Percentiles rank a stretch among this genome's conserved stretches.
Evolutionary conservation across 2,888 invertebrate species (phyloP).

Genomic region (Aquatica leii): DNA sequence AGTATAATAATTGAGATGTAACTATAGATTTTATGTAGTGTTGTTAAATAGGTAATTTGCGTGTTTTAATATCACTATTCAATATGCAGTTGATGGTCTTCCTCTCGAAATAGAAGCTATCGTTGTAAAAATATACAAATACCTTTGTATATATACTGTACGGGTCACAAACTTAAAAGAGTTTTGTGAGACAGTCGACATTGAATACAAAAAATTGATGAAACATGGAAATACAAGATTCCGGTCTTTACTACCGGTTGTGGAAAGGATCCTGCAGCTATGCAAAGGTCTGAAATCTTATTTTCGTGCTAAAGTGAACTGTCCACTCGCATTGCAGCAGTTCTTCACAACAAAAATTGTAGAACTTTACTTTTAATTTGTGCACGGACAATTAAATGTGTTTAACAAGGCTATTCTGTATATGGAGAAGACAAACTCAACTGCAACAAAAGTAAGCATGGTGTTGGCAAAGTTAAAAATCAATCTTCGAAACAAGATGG

Average conservation of each 20-base stretch:
- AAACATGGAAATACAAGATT: not conserved
- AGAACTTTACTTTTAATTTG: not conserved
- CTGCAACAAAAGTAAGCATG: too few species aligned
- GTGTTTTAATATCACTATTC: too few species aligned
- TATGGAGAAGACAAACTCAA: too few species aligned
- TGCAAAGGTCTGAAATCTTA: not conserved
- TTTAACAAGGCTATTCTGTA: not conserved
- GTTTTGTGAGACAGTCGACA: too few species aligned
- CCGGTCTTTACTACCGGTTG: too few species aligned
- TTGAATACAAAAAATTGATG: not conserved
- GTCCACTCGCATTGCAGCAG: not conserved
- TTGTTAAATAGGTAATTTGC: too few species aligned
- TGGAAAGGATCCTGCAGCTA: not conserved
- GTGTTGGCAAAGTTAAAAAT: too few species aligned
- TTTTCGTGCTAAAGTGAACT: not conserved
- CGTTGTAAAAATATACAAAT: too few species aligned
- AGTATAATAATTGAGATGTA: too few species aligned
- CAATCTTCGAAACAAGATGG: not conserved
- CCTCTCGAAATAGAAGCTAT: not conserved
- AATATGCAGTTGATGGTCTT: too few species aligned
- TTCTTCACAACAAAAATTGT: not conserved
- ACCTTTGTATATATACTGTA: not conserved
- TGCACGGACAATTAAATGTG: not conserved
- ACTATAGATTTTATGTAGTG: too few species aligned
- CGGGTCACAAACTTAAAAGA: not conserved